phyloP scores from a whole-genome alignment of 2,888 invertebrate species.

The Mesopsocus fuscifrons region DNA sequence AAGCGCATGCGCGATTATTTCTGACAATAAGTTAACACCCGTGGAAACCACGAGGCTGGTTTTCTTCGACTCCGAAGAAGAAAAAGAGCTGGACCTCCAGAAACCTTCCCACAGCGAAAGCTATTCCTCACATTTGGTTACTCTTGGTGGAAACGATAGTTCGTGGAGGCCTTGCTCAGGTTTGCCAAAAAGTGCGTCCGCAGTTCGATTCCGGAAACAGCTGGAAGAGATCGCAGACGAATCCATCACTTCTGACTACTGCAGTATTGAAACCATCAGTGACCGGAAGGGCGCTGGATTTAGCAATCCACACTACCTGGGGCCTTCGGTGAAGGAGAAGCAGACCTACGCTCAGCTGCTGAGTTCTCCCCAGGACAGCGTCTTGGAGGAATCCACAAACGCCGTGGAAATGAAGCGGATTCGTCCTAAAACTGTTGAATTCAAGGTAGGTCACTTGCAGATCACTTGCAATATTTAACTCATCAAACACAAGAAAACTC shows the following conservation, averaged over 20 bases:
- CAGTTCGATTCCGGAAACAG: conserved; percentile 29
- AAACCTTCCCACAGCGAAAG: conserved; percentile 22
- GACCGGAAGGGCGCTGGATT: not conserved
- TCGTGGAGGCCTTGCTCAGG: conserved; percentile 19
- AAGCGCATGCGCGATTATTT: conserved; percentile 25
- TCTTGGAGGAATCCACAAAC: conserved; percentile 31
- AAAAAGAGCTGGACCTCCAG: conserved; percentile 24
- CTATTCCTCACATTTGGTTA: conserved; percentile 32
- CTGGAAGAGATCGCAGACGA: conserved; percentile 33
- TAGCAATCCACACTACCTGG: conserved; percentile 43
- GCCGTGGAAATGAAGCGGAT: conserved; percentile 19
- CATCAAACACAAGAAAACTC: not conserved
- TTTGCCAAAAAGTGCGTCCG: conserved; percentile 34
- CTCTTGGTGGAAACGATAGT: not conserved
- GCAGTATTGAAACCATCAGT: conserved; percentile 46
- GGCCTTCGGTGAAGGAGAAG: conserved; percentile 32
- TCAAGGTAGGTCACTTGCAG: not conserved
- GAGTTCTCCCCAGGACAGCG: conserved; percentile 43
- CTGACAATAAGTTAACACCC: conserved; percentile 30
- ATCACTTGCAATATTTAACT: too few species aligned
- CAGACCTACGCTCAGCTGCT: conserved; percentile 28
- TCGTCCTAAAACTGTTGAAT: conserved; percentile 1
- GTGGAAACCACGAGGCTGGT: conserved; percentile 47
- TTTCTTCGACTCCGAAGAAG: conserved; percentile 49
- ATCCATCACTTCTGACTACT: conserved; percentile 56